Conservation (phyloP, 2,888 invertebrate genomes). For the Neoascia interrupta region DNA sequence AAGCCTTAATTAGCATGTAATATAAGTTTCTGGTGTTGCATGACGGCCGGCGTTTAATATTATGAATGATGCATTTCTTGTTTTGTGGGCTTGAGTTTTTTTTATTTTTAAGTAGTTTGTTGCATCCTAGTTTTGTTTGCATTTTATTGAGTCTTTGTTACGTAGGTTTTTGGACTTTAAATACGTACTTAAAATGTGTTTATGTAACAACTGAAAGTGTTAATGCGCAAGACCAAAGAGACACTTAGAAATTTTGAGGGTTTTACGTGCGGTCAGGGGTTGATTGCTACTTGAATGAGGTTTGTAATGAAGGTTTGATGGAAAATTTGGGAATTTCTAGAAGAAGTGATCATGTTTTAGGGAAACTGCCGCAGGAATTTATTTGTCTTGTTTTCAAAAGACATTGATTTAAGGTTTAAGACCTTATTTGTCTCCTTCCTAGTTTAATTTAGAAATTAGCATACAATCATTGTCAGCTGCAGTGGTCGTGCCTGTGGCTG, state of each 20-base stretch:
- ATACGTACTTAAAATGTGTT: neutral
- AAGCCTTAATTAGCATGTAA: constrained; percentile 39
- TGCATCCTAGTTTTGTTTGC: constrained; percentile 14
- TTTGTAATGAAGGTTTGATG: too few species aligned
- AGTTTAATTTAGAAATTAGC: too few species aligned
- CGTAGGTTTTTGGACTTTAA: neutral
- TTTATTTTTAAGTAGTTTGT: constrained; percentile 29
- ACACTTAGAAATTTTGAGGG: neutral
- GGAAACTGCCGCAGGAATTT: too few species aligned
- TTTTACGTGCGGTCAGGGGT: neutral
- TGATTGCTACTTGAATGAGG: too few species aligned
- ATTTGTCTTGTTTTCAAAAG: too few species aligned
- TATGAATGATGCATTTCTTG: constrained; percentile 34
- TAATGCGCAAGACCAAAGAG: neutral
- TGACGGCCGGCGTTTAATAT: neutral
- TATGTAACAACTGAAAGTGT: neutral
- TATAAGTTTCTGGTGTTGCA: too few species aligned
- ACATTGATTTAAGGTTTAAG: too few species aligned
- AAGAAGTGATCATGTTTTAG: too few species aligned
- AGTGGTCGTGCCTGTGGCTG: too few species aligned
- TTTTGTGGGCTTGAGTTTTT: constrained; percentile 6
- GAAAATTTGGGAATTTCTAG: too few species aligned
- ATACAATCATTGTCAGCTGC: too few species aligned
- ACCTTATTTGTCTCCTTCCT: too few species aligned
- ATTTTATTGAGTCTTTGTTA: neutral